A percentile compares a stretch with the other conserved stretches of the same genome.
phyloP scores from a whole-genome alignment of 2,113 vertebrate genomes.

The Eulemur rufifrons region DNA sequence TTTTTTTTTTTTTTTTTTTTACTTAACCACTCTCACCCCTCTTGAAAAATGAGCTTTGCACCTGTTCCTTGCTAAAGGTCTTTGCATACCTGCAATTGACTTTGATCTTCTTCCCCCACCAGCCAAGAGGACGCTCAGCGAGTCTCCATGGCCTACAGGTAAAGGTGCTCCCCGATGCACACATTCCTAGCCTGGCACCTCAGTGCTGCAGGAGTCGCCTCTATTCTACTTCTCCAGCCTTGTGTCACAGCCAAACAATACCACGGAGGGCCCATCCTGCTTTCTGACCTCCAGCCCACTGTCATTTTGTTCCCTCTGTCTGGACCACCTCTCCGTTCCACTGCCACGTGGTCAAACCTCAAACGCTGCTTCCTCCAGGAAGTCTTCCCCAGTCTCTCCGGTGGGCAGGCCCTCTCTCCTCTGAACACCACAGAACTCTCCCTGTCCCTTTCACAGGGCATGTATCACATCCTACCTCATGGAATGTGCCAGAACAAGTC shows the following conservation, averaged over 20 bases:
- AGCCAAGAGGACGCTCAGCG: not conserved
- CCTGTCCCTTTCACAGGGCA: not conserved
- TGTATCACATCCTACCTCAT: not conserved
- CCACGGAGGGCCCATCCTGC: not conserved
- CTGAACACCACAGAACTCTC: not conserved
- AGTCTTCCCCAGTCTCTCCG: not conserved
- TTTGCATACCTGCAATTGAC: not conserved
- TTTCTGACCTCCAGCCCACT: not conserved
- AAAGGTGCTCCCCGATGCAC: fast-evolving
- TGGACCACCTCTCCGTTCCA: not conserved
- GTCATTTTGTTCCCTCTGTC: not conserved
- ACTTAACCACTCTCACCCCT: not conserved
- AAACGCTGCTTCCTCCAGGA: not conserved
- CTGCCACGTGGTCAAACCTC: not conserved
- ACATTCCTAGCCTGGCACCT: not conserved
- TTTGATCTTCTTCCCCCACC: not conserved
- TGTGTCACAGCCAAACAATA: not conserved
- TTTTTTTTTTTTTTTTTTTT: not conserved
- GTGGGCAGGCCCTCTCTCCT: not conserved
- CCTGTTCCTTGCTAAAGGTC: not conserved
- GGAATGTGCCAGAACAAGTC: not conserved
- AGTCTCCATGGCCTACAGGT: not conserved
- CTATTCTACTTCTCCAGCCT: not conserved
- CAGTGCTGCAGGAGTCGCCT: not conserved
- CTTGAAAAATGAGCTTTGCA: too few species aligned